Base-by-base conservation (phyloP, 1,140 invertebrate species). In the Gonatopus flavifemur region DNA sequence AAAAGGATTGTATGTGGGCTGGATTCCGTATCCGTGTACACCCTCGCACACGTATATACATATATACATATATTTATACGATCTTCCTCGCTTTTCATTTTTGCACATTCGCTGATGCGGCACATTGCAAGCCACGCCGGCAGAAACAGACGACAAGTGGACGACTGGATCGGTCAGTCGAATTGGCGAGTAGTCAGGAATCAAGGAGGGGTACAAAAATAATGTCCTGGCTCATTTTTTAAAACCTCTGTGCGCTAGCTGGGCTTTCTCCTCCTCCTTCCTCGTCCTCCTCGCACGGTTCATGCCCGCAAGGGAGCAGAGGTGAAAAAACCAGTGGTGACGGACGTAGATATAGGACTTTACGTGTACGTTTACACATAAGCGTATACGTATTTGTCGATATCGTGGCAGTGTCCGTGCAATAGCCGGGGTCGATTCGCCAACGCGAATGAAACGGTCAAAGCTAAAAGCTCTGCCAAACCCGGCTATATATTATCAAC, bases 161-260 rank as follows among this genome's bases (percentile, higher is more conserved):
- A 22, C 21, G 39, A 55, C 49, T 49, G 48, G 43, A 32, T 55
- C 43, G 59, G 56, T 59, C 59, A 56, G 52, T 57, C 39, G 46
- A 54, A 58, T 46, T 18, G 31, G 35, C 37, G 21, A n/a, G n/a
- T n/a, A 25, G 25, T 49, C 40, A 37, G 30, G 42, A 45, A n/a
- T n/a, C n/a, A n/a, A n/a, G n/a, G 35, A 44, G 47, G 53, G 60
- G 55, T 57, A 62, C 58, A 67, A 70, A 72, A 74, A 66, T 72
- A 68, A 74, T 74, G 66, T 72, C 66, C 66, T 37, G 46, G 52
- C 59, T 72, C 70, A 70, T 72, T 72, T 72, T 74, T 74, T 71
- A 70, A 61, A 64, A 38, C 50, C 55, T 39, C 38, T 46, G 52
- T 41, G 61, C 48, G 54, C 40, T 55, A 58, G 55, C n/a, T n/a